Evolutionary conservation across 2,113 vertebrate genomes (phyloP).

Genomic region (Dipodomys ordii): DNA sequence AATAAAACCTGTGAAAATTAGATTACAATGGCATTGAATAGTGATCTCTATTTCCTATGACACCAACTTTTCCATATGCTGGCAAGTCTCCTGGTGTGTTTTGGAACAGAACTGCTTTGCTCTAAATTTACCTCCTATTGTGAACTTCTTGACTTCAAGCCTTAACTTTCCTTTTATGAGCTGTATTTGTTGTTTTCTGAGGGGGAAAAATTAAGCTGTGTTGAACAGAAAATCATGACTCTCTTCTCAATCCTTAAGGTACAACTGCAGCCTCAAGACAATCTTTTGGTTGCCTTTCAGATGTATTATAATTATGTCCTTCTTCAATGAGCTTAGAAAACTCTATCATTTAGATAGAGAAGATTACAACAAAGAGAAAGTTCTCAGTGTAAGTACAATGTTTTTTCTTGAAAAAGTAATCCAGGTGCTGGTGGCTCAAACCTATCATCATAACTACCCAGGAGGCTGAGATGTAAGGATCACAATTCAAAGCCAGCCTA

Average conservation of each 20-base stretch:
- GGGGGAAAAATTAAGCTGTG: neutral
- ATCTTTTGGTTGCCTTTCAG: neutral
- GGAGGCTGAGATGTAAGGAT: too few species aligned
- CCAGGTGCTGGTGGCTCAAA: too few species aligned
- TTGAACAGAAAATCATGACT: neutral
- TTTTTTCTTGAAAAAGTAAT: neutral
- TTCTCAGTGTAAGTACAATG: neutral
- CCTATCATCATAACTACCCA: too few species aligned
- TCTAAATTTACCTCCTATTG: neutral
- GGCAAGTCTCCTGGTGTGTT: neutral
- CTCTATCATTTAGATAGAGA: neutral
- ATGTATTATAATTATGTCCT: neutral
- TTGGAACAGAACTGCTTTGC: neutral
- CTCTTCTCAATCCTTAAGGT: conserved; percentile 22
- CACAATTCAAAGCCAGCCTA: too few species aligned
- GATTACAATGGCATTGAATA: conserved; percentile 31
- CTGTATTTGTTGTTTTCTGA: too few species aligned
- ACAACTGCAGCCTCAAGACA: neutral
- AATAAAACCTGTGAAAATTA: conserved; percentile 56
- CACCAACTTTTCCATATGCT: conserved; percentile 34
- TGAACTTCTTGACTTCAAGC: neutral
- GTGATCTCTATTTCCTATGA: conserved; percentile 43
- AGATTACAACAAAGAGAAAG: neutral
- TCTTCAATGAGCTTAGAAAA: conserved; percentile 7
- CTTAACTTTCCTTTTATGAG: neutral